Evolutionary conservation across 2,888 invertebrate species (phyloP).

Genomic region (Acrocyrtus sp.): DNA sequence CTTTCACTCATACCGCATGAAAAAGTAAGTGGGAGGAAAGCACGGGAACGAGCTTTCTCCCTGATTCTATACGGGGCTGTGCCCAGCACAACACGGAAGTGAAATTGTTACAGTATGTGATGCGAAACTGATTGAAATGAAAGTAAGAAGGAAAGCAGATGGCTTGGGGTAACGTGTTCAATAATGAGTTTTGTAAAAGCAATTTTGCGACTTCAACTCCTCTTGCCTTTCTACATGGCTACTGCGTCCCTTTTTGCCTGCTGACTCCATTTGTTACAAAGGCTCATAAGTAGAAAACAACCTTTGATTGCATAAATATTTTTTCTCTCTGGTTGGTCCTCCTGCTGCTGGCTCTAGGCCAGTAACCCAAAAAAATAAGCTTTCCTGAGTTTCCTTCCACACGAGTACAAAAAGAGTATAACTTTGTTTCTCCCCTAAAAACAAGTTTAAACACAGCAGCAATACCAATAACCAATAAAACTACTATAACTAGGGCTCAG

Average conservation of each 20-base stretch:
- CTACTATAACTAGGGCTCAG: no score
- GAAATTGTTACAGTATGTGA: no score
- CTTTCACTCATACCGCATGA: no score
- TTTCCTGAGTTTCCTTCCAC: no score
- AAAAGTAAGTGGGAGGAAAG: background rate
- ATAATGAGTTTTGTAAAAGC: conserved; percentile 48
- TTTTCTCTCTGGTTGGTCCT: background rate
- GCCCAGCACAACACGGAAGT: no score
- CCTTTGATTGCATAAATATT: background rate
- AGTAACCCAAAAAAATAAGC: conserved; percentile 27
- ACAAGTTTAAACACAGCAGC: no score
- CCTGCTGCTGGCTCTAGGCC: conserved; percentile 33
- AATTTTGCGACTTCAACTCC: conserved; percentile 38
- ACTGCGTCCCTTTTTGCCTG: background rate
- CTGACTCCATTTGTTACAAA: conserved; percentile 14
- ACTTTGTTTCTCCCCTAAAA: no score
- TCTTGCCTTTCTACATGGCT: conserved; percentile 22
- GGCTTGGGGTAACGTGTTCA: conserved; percentile 44
- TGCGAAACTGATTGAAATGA: conserved; percentile 46
- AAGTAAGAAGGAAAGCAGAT: conserved; percentile 44
- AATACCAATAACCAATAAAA: no score
- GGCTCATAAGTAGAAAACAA: background rate
- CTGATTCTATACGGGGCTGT: no score
- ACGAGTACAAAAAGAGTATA: no score
- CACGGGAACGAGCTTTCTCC: no score